Percentiles rank a stretch among this genome's conserved stretches.
Evolutionary conservation across 2,113 vertebrate genomes (phyloP).

Genomic region (Callionymus lyra): DNA sequence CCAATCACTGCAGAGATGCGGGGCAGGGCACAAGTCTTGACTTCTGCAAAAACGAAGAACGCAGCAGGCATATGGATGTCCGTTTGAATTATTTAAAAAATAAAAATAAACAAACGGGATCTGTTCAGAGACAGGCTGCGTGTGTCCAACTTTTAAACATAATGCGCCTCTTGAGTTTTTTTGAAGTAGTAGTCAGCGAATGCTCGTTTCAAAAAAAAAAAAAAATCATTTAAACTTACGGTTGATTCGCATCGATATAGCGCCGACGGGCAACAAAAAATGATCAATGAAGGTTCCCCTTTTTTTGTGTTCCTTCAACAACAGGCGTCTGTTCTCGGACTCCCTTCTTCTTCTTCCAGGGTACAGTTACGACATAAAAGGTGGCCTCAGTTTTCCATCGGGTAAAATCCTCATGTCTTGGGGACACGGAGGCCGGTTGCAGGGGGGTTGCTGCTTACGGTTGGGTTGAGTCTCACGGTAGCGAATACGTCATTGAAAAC

Average conservation of each 20-base stretch:
- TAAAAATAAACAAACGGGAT: conserved; percentile 32
- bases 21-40: conserved; percentile 34
- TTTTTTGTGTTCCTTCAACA: conserved; percentile 61
- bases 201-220: conserved; percentile 9
- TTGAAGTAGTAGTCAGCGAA: conserved; percentile 9
- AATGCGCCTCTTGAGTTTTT: conserved; percentile 32
- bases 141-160: conserved; percentile 57
- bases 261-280: conserved; percentile 20
- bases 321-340: conserved; percentile 32
- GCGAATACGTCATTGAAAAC: conserved; percentile 37
- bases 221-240: conserved; percentile 12
- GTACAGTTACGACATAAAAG: conserved; percentile 41
- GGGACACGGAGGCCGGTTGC: conserved; percentile 1
- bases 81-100: not conserved
- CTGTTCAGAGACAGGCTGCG: conserved; percentile 49
- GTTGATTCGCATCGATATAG: conserved; percentile 6
- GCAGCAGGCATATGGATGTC: conserved; percentile 14
- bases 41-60: conserved; percentile 9
- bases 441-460: conserved; percentile 4
- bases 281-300: conserved; percentile 60
- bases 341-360: conserved; percentile 36
- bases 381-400: conserved; percentile 32
- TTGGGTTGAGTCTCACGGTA: conserved; percentile 11
- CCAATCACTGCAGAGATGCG: conserved; percentile 22
- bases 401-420: conserved; percentile 44